Evolutionary conservation across 2,888 invertebrate genomes (phyloP).

Genomic region (Agrotis segetum): DNA sequence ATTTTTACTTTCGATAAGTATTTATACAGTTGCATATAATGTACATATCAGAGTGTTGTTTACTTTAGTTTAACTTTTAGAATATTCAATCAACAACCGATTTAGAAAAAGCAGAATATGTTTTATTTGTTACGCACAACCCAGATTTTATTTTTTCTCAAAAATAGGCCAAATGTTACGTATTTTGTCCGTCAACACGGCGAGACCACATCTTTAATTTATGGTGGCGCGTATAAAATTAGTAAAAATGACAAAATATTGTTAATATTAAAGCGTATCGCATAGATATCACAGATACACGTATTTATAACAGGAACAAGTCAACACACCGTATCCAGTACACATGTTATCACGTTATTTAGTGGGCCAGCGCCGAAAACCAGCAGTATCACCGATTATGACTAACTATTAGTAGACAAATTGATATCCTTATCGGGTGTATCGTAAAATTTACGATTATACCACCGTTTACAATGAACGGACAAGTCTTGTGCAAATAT

Average conservation of each 20-base stretch:
- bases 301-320: slow-evolving; percentile 59
- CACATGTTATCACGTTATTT: slow-evolving; percentile 80
- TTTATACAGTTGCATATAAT: background rate
- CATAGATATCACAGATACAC: slow-evolving; percentile 52
- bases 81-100: background rate
- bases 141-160: too few relatives aligned
- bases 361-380: slow-evolving; percentile 78
- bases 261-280: slow-evolving; percentile 51
- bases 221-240: slow-evolving; percentile 10
- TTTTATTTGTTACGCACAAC: slow-evolving; percentile 1
- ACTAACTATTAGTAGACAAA: slow-evolving; percentile 81
- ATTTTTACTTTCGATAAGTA: slow-evolving; percentile 1
- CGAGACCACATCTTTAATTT: background rate
- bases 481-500: slow-evolving; percentile 86
- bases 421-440: slow-evolving; percentile 83
- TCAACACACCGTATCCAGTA: slow-evolving; percentile 65
- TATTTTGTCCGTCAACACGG: background rate
- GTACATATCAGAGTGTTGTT: background rate
- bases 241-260: slow-evolving; percentile 41
- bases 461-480: slow-evolving; percentile 76
- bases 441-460: slow-evolving; percentile 86
- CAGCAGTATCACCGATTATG: slow-evolving; percentile 79
- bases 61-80: too few relatives aligned
- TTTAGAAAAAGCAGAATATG: slow-evolving; percentile 4
- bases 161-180: background rate